These are phyloP conservation scores for Meiosimyza platycephala DNA, from an alignment of 2,888 invertebrate genomes.

Conservation along the genomic window DNA sequence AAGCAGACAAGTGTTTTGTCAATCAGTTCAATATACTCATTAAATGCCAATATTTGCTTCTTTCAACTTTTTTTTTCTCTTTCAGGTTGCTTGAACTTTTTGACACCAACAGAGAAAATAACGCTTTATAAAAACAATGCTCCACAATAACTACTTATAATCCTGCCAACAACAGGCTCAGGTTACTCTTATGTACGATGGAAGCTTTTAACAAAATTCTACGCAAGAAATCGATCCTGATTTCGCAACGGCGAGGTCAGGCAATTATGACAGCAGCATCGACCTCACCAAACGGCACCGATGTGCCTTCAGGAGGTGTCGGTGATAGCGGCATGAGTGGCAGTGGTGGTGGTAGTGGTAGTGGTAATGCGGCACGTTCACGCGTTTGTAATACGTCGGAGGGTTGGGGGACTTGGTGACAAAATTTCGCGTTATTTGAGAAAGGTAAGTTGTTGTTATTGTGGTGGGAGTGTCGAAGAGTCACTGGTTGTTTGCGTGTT, in stretches of 20 bases:
- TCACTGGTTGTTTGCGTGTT: too few relatives aligned
- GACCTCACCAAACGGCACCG: conserved; percentile 55
- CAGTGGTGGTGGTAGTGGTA: conserved; percentile 64
- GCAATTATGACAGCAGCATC: conserved; percentile 66
- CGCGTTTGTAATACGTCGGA: conserved; percentile 88
- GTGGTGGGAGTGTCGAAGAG: conserved; percentile 5
- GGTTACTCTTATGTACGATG: conserved; percentile 95
- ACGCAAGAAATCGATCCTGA: conserved; percentile 85
- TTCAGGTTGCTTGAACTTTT: background rate
- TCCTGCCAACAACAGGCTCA: conserved; percentile 75
- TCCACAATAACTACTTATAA: conserved; percentile 4
- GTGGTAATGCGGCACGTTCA: conserved; percentile 64
- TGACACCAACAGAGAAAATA: conserved; percentile 29
- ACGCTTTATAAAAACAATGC: conserved; percentile 11
- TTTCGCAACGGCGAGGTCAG: conserved; percentile 80
- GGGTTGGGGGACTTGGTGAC: conserved; percentile 92
- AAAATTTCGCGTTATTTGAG: conserved; percentile 87
- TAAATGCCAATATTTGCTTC: conserved; percentile 48
- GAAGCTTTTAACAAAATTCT: conserved; percentile 90
- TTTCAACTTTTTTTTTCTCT: conserved; percentile 20
- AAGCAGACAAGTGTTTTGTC: conserved; percentile 7
- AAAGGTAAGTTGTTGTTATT: conserved; percentile 66
- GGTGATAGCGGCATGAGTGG: conserved; percentile 46
- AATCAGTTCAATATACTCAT: conserved; percentile 54
- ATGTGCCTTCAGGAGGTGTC: conserved; percentile 43